phyloP scores from a whole-genome alignment of 1,140 invertebrate species.

The Dolichoris vasculosae region DNA sequence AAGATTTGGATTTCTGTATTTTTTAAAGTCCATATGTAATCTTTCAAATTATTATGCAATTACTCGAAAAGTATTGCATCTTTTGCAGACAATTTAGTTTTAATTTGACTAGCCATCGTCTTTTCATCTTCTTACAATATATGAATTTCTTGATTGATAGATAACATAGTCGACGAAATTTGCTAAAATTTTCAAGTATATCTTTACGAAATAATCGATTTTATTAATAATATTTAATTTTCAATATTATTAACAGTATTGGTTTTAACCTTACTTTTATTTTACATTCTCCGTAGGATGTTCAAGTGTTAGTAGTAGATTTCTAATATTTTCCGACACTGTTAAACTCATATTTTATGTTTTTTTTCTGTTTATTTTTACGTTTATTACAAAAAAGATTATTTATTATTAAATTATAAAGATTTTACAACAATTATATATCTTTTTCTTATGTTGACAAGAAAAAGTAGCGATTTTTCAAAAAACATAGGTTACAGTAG shows the following conservation, averaged over 20 bases:
- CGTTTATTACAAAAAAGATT: too few species aligned
- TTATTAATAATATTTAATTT: constrained; percentile 20
- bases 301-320: constrained; percentile 70
- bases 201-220: constrained; percentile 44
- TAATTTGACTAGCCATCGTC: constrained; percentile 65
- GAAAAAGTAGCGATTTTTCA: too few species aligned
- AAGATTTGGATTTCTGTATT: neutral
- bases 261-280: constrained; percentile 67
- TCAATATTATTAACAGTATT: neutral
- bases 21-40: constrained; percentile 61
- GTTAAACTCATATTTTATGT: too few species aligned
- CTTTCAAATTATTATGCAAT: constrained; percentile 69
- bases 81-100: constrained; percentile 64
- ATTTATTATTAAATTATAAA: too few species aligned
- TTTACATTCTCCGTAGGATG: constrained; percentile 71
- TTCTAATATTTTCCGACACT: constrained; percentile 68
- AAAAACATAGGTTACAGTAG: too few species aligned
- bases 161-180: constrained; percentile 66
- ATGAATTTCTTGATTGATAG: constrained; percentile 66
- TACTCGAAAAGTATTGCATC: constrained; percentile 69
- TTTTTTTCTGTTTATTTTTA: too few species aligned
- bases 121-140: constrained; percentile 69
- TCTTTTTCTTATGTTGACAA: too few species aligned
- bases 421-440: too few species aligned
- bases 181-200: constrained; percentile 57